Conservation (phyloP, 1,140 invertebrate genomes). For the Portunus trituberculatus region DNA sequence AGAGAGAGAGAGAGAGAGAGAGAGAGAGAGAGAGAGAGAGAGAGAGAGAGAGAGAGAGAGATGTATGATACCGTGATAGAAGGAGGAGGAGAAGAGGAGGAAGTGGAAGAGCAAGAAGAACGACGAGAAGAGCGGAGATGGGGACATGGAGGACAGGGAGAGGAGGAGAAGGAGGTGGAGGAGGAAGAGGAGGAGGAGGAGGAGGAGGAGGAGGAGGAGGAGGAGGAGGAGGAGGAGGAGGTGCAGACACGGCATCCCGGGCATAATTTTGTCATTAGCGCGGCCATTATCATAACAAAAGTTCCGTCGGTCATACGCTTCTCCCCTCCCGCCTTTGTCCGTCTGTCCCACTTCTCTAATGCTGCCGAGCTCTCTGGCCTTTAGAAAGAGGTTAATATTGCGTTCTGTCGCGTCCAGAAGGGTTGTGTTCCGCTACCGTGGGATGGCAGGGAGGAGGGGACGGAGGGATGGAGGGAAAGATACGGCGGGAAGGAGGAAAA, state of each 20-base stretch:
- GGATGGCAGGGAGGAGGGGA: background rate
- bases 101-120: background rate
- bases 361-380: background rate
- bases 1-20: slow-evolving; percentile 27
- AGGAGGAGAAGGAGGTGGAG: background rate
- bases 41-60: background rate
- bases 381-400: slow-evolving; percentile 49
- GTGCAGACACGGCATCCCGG: background rate
- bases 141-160: background rate
- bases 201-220: background rate
- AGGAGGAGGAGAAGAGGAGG: background rate
- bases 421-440: slow-evolving; percentile 26
- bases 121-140: no score
- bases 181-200: slow-evolving; percentile 18
- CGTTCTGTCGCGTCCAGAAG: slow-evolving; percentile 31
- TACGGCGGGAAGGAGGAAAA: background rate
- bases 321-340: slow-evolving; percentile 49
- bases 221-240: slow-evolving; percentile 10
- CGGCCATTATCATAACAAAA: slow-evolving; percentile 70
- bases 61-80: no score
- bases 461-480: background rate
- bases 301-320: slow-evolving; percentile 53
- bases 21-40: background rate
- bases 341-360: slow-evolving; percentile 44
- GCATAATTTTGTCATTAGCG: slow-evolving; percentile 71